These are phyloP conservation scores for Acanthacorydalis orientalis DNA, from an alignment of 2,888 invertebrate genomes.

Conservation along the genomic window DNA sequence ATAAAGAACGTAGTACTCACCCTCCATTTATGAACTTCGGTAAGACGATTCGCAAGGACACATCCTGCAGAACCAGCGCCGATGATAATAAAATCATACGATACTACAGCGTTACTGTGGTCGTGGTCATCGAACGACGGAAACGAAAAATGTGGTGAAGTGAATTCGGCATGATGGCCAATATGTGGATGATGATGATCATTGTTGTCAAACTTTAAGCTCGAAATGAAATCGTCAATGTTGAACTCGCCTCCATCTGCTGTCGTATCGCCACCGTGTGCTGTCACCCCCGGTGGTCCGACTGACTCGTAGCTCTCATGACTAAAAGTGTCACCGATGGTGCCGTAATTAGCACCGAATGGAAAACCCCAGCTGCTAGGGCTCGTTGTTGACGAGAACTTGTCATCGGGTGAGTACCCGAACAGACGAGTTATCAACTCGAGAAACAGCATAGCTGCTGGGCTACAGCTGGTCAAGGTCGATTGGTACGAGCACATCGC, in stretches of 20 bases:
- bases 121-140: not conserved
- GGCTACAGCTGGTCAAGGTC: constrained; percentile 39
- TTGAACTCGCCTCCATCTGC: not conserved
- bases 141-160: not conserved
- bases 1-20: not conserved
- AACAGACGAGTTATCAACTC: constrained; percentile 37
- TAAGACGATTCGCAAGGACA: constrained; percentile 3
- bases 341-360: not conserved
- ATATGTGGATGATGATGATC: not conserved
- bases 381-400: not conserved
- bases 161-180: not conserved
- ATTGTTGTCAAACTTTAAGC: not conserved
- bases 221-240: too few relatives aligned
- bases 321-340: not conserved
- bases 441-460: constrained; percentile 38
- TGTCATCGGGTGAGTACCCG: constrained; percentile 30
- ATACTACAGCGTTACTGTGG: not conserved
- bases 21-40: constrained; percentile 5
- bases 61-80: constrained; percentile 6
- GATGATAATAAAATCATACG: constrained; percentile 5
- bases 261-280: not conserved
- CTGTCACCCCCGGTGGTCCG: not conserved
- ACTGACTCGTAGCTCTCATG: not conserved
- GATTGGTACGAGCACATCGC: constrained; percentile 33
- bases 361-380: not conserved